These are phyloP conservation scores for Oceanodroma tethys DNA, from an alignment of 2,113 vertebrate species.

Conservation along the genomic window DNA sequence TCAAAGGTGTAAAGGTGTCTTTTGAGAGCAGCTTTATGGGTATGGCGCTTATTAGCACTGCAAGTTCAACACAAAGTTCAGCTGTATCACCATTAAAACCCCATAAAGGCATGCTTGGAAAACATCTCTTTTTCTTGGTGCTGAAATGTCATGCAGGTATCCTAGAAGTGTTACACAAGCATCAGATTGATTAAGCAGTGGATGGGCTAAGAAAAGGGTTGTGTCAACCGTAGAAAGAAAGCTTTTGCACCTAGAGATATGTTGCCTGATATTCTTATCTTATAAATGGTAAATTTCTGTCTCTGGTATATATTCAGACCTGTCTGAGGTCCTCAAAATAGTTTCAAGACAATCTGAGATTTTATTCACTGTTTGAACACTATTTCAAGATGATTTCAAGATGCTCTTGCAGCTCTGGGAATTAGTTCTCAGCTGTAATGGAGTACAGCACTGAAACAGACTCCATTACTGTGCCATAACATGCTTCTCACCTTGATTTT, in stretches of 20 bases:
- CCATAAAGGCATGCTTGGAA: background rate
- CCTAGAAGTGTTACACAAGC: background rate
- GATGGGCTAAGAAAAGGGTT: background rate
- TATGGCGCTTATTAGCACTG: rapidly evolving
- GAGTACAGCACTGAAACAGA: background rate
- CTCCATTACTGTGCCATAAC: background rate
- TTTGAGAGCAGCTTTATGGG: background rate
- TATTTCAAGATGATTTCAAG: background rate
- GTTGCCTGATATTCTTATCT: background rate
- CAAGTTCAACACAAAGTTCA: background rate
- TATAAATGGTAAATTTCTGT: background rate
- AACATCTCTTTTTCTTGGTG: background rate
- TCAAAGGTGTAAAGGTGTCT: background rate
- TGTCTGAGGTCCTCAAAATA: background rate
- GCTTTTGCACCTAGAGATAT: background rate
- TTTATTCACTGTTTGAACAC: background rate
- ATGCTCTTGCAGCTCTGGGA: background rate
- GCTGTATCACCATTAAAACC: background rate
- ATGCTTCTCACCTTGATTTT: background rate
- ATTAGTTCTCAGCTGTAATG: background rate
- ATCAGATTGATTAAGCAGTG: background rate
- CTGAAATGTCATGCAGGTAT: background rate
- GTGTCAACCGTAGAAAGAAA: background rate
- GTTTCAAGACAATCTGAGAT: background rate
- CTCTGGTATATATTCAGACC: background rate